Percentiles rank a stretch among this genome's conserved stretches.
These are phyloP conservation scores for Eutolmus rufibarbis DNA, from an alignment of 2,888 invertebrate genomes.

Conservation along the genomic window DNA sequence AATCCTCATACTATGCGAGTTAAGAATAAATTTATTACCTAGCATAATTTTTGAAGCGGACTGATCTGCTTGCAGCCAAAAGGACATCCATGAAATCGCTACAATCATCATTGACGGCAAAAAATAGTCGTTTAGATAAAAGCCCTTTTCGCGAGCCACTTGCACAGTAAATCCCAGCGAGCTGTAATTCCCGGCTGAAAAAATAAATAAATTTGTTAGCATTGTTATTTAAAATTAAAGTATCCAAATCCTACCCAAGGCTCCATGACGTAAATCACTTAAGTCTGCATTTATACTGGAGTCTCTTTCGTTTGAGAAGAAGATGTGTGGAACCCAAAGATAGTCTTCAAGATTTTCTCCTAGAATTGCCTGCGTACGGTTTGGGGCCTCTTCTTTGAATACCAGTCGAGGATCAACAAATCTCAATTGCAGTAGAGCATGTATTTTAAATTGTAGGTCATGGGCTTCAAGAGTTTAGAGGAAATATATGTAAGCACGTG, in stretches of 20 bases:
- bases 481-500: conserved; percentile 82
- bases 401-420: conserved; percentile 78
- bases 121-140: conserved; percentile 88
- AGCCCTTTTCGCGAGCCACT: conserved; percentile 81
- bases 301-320: conserved; percentile 78
- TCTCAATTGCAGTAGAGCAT: conserved; percentile 79
- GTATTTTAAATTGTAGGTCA: conserved; percentile 85
- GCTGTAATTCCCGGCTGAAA: conserved; percentile 81
- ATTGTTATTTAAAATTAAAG: not conserved
- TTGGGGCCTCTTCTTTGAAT: conserved; percentile 73
- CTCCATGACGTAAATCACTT: conserved; percentile 74
- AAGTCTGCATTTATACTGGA: conserved; percentile 76
- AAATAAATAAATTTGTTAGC: not conserved
- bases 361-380: conserved; percentile 70
- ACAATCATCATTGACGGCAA: conserved; percentile 87
- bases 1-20: not conserved
- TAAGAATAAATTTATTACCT: conserved; percentile 63
- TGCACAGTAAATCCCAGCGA: conserved; percentile 80
- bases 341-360: conserved; percentile 75
- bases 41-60: conserved; percentile 82
- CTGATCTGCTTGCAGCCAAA: conserved; percentile 88
- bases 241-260: conserved; percentile 68
- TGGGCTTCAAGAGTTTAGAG: conserved; percentile 84
- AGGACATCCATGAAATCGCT: conserved; percentile 87
- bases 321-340: conserved; percentile 85